Evolutionary conservation across 2,797 vertebrate genomes (phyloP).

Genomic region (Limosa lapponica): DNA sequence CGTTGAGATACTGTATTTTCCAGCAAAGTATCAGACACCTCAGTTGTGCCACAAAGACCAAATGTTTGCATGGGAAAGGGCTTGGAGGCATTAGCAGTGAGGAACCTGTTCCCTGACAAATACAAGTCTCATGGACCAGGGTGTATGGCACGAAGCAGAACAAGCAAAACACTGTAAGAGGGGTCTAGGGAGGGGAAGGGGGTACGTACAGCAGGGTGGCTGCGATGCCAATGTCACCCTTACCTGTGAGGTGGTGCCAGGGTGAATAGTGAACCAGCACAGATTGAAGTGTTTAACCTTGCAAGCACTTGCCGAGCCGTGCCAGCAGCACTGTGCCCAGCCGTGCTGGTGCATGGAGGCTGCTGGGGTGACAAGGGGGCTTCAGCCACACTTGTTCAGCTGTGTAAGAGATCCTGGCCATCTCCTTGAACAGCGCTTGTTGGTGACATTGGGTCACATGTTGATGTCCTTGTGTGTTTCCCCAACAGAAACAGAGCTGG

Average conservation of each 20-base stretch:
- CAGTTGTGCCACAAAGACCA: neutral
- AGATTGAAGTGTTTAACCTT: neutral
- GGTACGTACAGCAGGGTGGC: accelerated
- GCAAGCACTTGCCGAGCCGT: too few species aligned
- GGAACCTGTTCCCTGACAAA: neutral
- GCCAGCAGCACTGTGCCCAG: neutral
- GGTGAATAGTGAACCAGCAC: neutral
- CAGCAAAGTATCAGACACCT: neutral
- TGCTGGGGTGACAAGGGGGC: neutral
- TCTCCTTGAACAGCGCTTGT: neutral
- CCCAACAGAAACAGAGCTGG: neutral
- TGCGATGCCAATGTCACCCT: neutral
- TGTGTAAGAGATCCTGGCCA: neutral
- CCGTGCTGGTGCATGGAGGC: accelerated
- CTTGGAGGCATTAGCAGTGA: accelerated
- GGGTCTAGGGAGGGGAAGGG: neutral
- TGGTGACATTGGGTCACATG: accelerated
- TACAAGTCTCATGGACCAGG: accelerated
- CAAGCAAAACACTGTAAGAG: neutral
- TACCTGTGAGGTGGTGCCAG: neutral
- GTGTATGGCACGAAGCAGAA: accelerated
- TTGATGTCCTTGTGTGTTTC: neutral
- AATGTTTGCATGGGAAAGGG: neutral
- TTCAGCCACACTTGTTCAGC: accelerated
- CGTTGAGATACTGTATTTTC: neutral